These are phyloP conservation scores for Indri indri DNA, from an alignment of 2,113 vertebrate species.

Conservation along the genomic window DNA sequence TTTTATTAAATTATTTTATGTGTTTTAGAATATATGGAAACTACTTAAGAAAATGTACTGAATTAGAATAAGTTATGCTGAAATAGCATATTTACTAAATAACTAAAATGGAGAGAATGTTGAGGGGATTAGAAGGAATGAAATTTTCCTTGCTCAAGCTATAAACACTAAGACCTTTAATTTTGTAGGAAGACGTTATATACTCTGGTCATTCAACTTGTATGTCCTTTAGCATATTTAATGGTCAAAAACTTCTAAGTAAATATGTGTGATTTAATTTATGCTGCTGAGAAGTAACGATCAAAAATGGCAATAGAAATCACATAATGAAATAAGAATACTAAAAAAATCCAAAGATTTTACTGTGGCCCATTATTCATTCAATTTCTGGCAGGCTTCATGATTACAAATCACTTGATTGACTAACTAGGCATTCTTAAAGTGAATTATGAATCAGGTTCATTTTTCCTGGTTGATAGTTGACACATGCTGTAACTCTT, in stretches of 20 bases:
- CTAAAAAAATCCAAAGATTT: conserved; percentile 92
- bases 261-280: conserved; percentile 82
- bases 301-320: conserved; percentile 89
- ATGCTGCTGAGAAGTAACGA: conserved; percentile 80
- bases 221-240: conserved; percentile 70
- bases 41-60: conserved; percentile 75
- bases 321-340: conserved; percentile 90
- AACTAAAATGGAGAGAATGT: neutral
- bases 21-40: conserved; percentile 74
- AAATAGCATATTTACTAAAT: conserved; percentile 57
- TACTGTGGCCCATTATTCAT: conserved; percentile 95
- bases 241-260: conserved; percentile 77
- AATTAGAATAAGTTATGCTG: conserved; percentile 70
- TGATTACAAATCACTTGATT: conserved; percentile 99
- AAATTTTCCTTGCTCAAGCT: conserved; percentile 45
- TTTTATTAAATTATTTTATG: conserved; percentile 56
- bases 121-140: neutral
- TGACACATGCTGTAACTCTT: conserved; percentile 85
- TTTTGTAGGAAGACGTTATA: conserved; percentile 51
- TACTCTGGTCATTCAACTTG: conserved; percentile 67
- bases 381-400: conserved; percentile 95
- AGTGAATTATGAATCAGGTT: conserved; percentile 93
- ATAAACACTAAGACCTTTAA: conserved; percentile 54
- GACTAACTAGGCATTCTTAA: conserved; percentile 96
- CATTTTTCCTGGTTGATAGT: conserved; percentile 86